Evolutionary conservation across 2,113 vertebrate genomes (phyloP), one percentile per base, ranked within the genome.

Genomic region (Semnornis frantzii): DNA sequence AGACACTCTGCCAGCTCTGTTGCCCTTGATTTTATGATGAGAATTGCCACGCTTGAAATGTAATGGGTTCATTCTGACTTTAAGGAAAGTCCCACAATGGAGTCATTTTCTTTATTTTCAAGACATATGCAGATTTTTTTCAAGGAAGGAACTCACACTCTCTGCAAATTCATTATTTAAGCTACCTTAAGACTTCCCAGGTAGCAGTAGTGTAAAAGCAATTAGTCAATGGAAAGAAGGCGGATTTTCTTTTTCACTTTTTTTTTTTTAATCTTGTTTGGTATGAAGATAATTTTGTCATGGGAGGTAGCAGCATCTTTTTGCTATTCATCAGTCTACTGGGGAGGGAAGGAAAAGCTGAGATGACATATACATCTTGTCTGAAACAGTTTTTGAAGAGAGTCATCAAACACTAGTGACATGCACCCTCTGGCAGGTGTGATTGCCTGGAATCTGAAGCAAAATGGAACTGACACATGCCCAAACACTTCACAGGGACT

Each of bases 261-360:
- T 31, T 52, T 37, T 37, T 73, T 91, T 79, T 8, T 8, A 37
- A 48, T 42, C 14, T 20, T 63, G 5, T 64, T 82, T 82, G 50
- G 27, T 44, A 4, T 52, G 16, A 58, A 81, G 18, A 10, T 52
- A 31, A 42, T 82, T 82, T 85, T 87, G 4, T 57, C 59, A 46
- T 20, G 39, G 50, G 13, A 82, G 15, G 30, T 64, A 77, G 64
- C 19, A 58, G 23, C 63, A 85, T 34, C 59, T 13, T 54, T n/a
- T 76, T 76, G 18, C 23, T 85, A 14, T 76, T 89, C 12, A 64
- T 82, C 66, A 82, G 12, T 48, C 24, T 89, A 27, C 11, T 33
- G 48, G 5, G 9, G n/a, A 1, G 0, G 12, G 9, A 16, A 4
- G 42, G 6, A 3, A 27, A 44, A 50, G 17, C 20, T 73, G 37